These are phyloP conservation scores for Panagrolaimus sp. DNA, from an alignment of 1,140 invertebrate species.

Conservation along the genomic window DNA sequence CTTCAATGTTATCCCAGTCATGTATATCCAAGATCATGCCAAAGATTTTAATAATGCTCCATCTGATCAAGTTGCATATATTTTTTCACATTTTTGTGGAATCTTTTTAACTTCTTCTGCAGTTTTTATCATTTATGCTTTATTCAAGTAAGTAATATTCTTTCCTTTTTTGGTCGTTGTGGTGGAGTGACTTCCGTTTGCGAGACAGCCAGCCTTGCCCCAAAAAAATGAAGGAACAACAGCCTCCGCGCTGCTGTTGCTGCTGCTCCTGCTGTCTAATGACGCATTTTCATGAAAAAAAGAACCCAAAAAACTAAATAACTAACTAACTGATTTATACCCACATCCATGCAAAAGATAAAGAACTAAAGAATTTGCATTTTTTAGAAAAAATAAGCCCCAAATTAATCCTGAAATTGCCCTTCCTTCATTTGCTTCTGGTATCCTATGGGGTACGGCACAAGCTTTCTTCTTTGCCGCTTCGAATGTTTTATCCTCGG, in stretches of 20 bases:
- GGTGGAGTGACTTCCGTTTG: too few relatives aligned
- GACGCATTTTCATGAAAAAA: too few relatives aligned
- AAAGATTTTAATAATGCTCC: slow-evolving; percentile 12
- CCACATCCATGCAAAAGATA: too few relatives aligned
- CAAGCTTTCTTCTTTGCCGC: background rate
- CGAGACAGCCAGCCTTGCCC: too few relatives aligned
- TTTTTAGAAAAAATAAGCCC: background rate
- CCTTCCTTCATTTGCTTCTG: background rate
- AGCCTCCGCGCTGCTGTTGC: too few relatives aligned
- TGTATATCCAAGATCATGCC: slow-evolving; percentile 34
- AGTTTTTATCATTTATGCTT: slow-evolving; percentile 28
- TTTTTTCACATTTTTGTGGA: slow-evolving; percentile 44
- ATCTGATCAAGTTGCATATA: slow-evolving; percentile 26
- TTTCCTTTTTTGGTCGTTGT: too few relatives aligned
- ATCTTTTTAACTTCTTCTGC: slow-evolving; percentile 30
- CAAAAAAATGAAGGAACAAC: too few relatives aligned
- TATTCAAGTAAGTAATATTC: background rate
- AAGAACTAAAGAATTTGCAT: too few relatives aligned
- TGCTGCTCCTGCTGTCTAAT: too few relatives aligned
- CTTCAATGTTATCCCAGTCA: slow-evolving; percentile 31
- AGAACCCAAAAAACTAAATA: too few relatives aligned
- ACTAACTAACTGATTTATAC: too few relatives aligned
- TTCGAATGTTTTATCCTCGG: background rate
- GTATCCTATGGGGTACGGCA: background rate
- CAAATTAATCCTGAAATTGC: slow-evolving; percentile 7